phyloP scores from a whole-genome alignment of 2,888 invertebrate species.

The Galeopsomyia nigrocyanea region DNA sequence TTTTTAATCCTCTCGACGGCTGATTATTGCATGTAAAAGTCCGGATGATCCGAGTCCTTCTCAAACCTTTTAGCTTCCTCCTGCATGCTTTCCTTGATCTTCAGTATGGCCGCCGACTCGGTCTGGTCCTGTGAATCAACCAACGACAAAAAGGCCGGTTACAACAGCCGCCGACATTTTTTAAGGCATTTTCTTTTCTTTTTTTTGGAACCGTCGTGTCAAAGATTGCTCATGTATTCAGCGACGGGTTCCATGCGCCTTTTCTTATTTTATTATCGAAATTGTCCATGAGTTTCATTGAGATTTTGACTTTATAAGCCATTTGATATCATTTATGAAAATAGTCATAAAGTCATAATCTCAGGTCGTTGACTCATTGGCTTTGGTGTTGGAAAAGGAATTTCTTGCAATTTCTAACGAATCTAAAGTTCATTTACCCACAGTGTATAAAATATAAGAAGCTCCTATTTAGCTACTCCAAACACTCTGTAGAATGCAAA shows the following conservation, averaged over 20 bases:
- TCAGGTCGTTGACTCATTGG: constrained; percentile 34
- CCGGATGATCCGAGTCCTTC: constrained; percentile 96
- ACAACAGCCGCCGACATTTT: constrained; percentile 57
- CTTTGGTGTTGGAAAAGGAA: constrained; percentile 45
- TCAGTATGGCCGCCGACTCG: constrained; percentile 99
- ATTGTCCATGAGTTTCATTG: constrained; percentile 27
- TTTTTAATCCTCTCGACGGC: constrained; percentile 56
- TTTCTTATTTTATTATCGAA: constrained; percentile 14
- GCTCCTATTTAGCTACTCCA: constrained; percentile 37
- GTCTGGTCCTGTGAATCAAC: constrained; percentile 84
- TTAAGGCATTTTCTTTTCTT: constrained; percentile 13
- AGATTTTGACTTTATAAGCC: constrained; percentile 12
- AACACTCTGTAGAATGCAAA: constrained; percentile 21
- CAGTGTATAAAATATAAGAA: constrained; percentile 43
- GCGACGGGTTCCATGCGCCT: too few relatives aligned
- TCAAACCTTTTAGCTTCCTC: constrained; percentile 99
- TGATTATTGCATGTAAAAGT: constrained; percentile 96
- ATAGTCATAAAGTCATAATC: constrained; percentile 13
- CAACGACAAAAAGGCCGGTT: constrained; percentile 67
- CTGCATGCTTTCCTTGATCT: constrained; percentile 99
- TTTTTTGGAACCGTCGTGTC: constrained; percentile 5
- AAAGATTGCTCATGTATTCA: too few relatives aligned
- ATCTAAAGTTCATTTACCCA: constrained; percentile 16
- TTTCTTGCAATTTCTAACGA: constrained; percentile 14
- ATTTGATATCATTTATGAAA: neutral